These are phyloP conservation scores for Limnothrissa miodon DNA, from an alignment of 2,113 vertebrate genomes.

Conservation along the genomic window DNA sequence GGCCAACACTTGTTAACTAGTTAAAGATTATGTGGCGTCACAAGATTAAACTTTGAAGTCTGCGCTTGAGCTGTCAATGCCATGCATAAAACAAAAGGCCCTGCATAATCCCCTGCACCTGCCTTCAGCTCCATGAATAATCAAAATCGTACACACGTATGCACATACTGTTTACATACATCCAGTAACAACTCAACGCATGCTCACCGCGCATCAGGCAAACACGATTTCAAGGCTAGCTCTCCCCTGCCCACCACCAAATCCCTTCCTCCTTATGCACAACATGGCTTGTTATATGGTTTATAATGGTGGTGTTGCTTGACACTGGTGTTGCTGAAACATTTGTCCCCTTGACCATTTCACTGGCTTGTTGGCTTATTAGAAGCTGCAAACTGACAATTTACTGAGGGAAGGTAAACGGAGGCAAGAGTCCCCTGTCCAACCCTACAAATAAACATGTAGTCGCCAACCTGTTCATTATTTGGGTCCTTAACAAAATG, in stretches of 20 bases:
- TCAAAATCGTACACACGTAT: constrained; percentile 27
- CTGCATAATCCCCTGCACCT: constrained; percentile 12
- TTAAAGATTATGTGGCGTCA: neutral
- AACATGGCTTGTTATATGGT: too few species aligned
- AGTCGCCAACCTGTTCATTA: constrained; percentile 51
- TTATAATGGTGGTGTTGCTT: neutral
- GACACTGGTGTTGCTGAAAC: neutral
- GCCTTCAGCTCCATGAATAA: constrained; percentile 32
- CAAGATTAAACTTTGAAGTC: neutral
- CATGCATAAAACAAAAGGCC: constrained; percentile 10
- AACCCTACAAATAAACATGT: constrained; percentile 52
- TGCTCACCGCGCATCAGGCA: constrained; percentile 21
- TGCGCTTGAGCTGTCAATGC: neutral
- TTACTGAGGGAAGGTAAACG: constrained; percentile 50
- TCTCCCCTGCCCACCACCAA: neutral
- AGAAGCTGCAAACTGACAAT: constrained; percentile 56
- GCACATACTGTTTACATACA: constrained; percentile 31
- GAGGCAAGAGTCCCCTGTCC: constrained; percentile 46
- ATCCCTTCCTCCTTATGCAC: neutral
- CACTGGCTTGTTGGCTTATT: constrained; percentile 56
- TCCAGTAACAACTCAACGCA: neutral
- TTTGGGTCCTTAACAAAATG: constrained; percentile 52
- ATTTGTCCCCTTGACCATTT: neutral
- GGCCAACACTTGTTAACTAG: neutral
- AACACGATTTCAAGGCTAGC: neutral